Conservation (phyloP, 1,140 invertebrate species). For the Pseudomyrmex dendroicus region DNA sequence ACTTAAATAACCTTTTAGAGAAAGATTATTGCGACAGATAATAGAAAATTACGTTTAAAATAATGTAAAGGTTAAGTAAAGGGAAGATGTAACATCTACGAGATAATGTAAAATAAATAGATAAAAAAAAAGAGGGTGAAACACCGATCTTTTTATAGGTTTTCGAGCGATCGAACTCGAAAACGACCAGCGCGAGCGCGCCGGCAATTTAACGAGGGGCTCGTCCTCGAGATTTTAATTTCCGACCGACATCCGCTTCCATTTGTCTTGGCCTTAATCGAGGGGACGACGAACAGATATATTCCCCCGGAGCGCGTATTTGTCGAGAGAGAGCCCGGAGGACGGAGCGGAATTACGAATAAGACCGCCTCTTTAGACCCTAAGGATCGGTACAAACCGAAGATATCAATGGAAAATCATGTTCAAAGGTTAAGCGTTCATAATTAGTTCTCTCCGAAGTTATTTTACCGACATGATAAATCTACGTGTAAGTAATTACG, state of each 20-base stretch:
- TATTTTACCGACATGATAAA: conserved; percentile 11
- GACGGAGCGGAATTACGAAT: conserved; percentile 39
- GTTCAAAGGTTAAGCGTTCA: conserved; percentile 38
- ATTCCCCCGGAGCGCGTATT: conserved; percentile 54
- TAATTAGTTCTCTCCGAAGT: conserved; percentile 3
- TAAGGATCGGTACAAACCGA: conserved; percentile 30
- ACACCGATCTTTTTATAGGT: conserved; percentile 21
- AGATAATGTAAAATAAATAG: neutral
- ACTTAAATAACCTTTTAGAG: too few relatives aligned
- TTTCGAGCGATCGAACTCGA: conserved; percentile 47
- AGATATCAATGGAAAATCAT: conserved; percentile 34
- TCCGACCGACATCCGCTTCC: conserved; percentile 71
- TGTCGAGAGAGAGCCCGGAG: conserved; percentile 11
- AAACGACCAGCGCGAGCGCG: conserved; percentile 37
- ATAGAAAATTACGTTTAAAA: too few relatives aligned
- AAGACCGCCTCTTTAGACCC: neutral
- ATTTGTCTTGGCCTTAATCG: conserved; percentile 72
- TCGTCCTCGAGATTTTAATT: conserved; percentile 73
- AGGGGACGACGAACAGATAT: conserved; percentile 54
- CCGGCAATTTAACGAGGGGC: conserved; percentile 64
- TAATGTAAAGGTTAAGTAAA: neutral
- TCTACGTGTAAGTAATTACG: conserved; percentile 13
- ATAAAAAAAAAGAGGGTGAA: neutral
- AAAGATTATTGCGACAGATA: too few relatives aligned
- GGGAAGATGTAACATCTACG: too few relatives aligned